These are phyloP conservation scores for Tyria jacobaeae DNA, from an alignment of 2,888 invertebrate species.

Conservation along the genomic window DNA sequence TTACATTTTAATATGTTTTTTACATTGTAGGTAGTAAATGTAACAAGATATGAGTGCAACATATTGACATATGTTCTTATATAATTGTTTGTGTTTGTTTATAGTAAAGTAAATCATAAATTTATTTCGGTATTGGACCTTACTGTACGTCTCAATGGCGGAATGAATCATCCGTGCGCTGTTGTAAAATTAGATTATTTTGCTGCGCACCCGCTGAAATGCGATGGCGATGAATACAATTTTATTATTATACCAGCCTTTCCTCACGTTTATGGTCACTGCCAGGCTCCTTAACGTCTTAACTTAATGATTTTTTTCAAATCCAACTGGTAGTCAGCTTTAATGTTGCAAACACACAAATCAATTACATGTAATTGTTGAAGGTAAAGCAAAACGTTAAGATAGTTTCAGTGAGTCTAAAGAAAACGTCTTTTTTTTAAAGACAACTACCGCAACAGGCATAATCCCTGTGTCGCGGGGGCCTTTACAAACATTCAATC, in stretches of 20 bases:
- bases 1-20: slow-evolving; percentile 5
- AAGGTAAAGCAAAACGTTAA: too few species aligned
- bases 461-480: too few species aligned
- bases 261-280: neutral
- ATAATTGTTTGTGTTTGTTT: slow-evolving; percentile 53
- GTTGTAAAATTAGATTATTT: slow-evolving; percentile 70
- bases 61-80: slow-evolving; percentile 23
- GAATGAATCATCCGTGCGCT: slow-evolving; percentile 66
- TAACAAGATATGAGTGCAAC: slow-evolving; percentile 29
- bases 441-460: too few species aligned
- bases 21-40: slow-evolving; percentile 21
- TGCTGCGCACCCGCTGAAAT: slow-evolving; percentile 53
- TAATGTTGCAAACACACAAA: too few species aligned
- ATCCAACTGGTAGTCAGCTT: too few species aligned
- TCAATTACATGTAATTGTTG: too few species aligned
- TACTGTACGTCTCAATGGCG: slow-evolving; percentile 74
- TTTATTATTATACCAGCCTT: slow-evolving; percentile 36
- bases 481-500: too few species aligned
- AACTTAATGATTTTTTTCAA: too few species aligned
- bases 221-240: slow-evolving; percentile 46
- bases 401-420: too few species aligned
- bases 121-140: slow-evolving; percentile 66
- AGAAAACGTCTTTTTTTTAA: too few species aligned
- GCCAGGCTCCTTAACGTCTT: neutral
- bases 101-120: slow-evolving; percentile 61